These are phyloP conservation scores for Lates calcarifer DNA, from an alignment of 2,113 vertebrate genomes.

Conservation along the genomic window DNA sequence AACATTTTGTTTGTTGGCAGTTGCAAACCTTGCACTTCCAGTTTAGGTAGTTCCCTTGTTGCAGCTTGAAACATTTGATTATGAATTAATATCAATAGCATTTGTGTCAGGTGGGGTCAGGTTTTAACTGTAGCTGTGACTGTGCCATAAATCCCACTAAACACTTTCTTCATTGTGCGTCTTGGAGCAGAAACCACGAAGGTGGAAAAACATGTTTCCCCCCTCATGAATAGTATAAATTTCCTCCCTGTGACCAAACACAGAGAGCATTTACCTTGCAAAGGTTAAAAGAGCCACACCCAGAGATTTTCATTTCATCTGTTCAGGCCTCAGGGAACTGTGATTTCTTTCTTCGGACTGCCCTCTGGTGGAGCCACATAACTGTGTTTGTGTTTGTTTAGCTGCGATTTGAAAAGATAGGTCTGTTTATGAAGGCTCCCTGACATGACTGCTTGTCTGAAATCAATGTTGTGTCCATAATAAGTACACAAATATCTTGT, in stretches of 20 bases:
- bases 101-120: background rate
- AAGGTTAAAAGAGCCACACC: constrained; percentile 67
- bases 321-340: background rate
- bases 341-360: constrained; percentile 28
- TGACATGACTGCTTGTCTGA: background rate
- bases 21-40: constrained; percentile 29
- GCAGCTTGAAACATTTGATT: background rate
- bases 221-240: background rate
- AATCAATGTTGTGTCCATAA: background rate
- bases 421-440: background rate
- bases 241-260: constrained; percentile 25
- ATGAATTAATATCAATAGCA: background rate
- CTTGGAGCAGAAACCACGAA: background rate
- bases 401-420: constrained; percentile 34
- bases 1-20: background rate
- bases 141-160: background rate
- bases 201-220: background rate
- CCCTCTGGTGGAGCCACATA: constrained; percentile 67
- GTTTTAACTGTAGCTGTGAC: background rate
- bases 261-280: constrained; percentile 69
- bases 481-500: background rate
- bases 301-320: constrained; percentile 33
- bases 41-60: constrained; percentile 9
- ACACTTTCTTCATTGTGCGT: background rate
- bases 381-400: background rate